Evolutionary conservation across 2,113 vertebrate genomes (phyloP).

Genomic region (Pardalotus punctatus): DNA sequence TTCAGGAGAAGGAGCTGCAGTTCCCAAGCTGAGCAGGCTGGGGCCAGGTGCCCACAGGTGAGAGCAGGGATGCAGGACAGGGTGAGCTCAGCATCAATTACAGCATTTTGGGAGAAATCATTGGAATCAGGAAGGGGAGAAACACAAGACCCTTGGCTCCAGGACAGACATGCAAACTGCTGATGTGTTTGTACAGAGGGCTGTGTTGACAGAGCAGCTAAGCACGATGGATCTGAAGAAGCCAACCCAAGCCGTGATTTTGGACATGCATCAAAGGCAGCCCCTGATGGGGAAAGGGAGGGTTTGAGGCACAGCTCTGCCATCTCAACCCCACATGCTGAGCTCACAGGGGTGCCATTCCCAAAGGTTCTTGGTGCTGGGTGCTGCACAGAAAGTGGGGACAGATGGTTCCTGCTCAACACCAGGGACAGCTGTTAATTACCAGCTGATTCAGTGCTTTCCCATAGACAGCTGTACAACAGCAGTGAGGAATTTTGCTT

Average conservation of each 20-base stretch:
- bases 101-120: not conserved
- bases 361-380: not conserved
- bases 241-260: not conserved
- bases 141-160: not conserved
- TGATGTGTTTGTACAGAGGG: not conserved
- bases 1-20: not conserved
- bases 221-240: not conserved
- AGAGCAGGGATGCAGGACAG: fast-evolving
- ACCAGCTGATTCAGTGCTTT: not conserved
- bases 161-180: not conserved
- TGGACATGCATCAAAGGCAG: not conserved
- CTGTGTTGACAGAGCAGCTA: not conserved
- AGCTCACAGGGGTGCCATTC: not conserved
- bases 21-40: not conserved
- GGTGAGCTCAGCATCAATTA: fast-evolving
- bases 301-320: not conserved
- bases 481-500: not conserved
- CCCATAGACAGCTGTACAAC: not conserved
- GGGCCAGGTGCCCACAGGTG: fast-evolving
- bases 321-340: fast-evolving
- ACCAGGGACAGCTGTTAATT: not conserved
- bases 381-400: not conserved
- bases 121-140: not conserved
- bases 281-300: not conserved
- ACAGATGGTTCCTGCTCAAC: not conserved